phyloP scores from a whole-genome alignment of 2,888 invertebrate genomes.

The Epiperipatus broadwayi region DNA sequence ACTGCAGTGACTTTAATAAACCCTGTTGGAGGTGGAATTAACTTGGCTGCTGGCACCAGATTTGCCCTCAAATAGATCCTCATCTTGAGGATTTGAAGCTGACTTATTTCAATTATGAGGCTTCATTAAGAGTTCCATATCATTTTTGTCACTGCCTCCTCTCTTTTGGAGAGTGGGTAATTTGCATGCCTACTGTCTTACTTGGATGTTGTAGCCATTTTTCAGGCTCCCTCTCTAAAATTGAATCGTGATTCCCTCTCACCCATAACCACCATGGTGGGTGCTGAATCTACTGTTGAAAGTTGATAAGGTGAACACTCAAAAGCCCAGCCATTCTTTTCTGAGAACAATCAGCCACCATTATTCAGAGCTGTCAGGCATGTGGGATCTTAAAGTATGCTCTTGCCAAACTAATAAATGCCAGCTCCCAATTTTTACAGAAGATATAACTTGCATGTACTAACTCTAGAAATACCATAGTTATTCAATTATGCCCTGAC shows the following conservation, averaged over 20 bases:
- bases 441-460: too few species aligned
- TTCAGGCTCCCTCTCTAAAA: too few species aligned
- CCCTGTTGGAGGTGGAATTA: constrained; percentile 48
- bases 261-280: constrained; percentile 49
- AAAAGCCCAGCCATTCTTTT: constrained; percentile 41
- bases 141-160: constrained; percentile 31
- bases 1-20: constrained; percentile 51
- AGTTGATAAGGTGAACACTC: constrained; percentile 48
- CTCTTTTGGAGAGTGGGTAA: constrained; percentile 25
- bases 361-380: constrained; percentile 14
- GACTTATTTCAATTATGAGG: constrained; percentile 22
- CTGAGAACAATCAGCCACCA: constrained; percentile 24
- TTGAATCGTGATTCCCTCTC: constrained; percentile 54
- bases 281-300: constrained; percentile 43
- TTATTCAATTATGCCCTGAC: too few species aligned
- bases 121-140: constrained; percentile 21
- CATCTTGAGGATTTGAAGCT: constrained; percentile 24
- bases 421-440: too few species aligned
- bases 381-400: too few species aligned
- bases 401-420: too few species aligned
- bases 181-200: constrained; percentile 28
- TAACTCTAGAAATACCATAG: too few species aligned
- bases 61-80: constrained; percentile 45
- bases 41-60: constrained; percentile 51
- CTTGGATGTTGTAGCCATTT: too few species aligned